Conservation (phyloP, 2,797 vertebrate species). For the Malacoctenus gilli region DNA sequence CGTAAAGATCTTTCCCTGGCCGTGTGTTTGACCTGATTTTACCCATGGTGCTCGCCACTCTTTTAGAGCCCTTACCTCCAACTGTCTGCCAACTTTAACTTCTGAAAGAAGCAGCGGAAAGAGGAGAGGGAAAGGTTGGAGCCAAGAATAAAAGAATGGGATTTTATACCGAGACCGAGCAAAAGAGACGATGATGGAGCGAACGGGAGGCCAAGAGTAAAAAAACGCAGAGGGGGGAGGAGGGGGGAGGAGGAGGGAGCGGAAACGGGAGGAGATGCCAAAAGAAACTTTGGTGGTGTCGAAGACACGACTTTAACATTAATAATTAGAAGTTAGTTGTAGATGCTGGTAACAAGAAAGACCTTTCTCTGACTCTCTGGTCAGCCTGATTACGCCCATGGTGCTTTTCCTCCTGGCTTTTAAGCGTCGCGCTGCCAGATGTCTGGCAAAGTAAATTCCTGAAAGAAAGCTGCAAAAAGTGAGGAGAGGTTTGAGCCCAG, state of each 20-base stretch:
- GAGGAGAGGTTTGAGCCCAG: constrained; percentile 27
- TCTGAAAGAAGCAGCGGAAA: constrained; percentile 35
- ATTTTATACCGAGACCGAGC: constrained; percentile 50
- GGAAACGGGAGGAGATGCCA: constrained; percentile 47
- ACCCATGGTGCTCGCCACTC: constrained; percentile 1
- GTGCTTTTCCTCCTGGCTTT: no score
- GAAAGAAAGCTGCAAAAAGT: constrained; percentile 12
- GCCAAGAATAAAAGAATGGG: constrained; percentile 43
- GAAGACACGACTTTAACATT: no score
- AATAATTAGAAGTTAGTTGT: no score
- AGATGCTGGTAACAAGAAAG: no score
- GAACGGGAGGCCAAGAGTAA: constrained; percentile 11
- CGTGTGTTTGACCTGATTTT: constrained; percentile 16
- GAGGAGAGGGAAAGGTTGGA: constrained; percentile 21
- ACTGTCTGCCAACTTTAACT: constrained; percentile 52
- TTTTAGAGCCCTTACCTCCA: constrained; percentile 12
- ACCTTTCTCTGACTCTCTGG: no score
- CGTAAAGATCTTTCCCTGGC: constrained; percentile 22
- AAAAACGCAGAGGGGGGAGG: constrained; percentile 33
- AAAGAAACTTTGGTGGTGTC: constrained; percentile 59
- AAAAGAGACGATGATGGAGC: constrained; percentile 47
- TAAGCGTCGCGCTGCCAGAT: no score
- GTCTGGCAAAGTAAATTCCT: constrained; percentile 2
- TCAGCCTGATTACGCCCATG: no score
- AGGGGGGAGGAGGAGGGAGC: no score